Evolutionary conservation across 2,797 vertebrate genomes (phyloP).

Genomic region (Pseudochaenichthys georgianus): DNA sequence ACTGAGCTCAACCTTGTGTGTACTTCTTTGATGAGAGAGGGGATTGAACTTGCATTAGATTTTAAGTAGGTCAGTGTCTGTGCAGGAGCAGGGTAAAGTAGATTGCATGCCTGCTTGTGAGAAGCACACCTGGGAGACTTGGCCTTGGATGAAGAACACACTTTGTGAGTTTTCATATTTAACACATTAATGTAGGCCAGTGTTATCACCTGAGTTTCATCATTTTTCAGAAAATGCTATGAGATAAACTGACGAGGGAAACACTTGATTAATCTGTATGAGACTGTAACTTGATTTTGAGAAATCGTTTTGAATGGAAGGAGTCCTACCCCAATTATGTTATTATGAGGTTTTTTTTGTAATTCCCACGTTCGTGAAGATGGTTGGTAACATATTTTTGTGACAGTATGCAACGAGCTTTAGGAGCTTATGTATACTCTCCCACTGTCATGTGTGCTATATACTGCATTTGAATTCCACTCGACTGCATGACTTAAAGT

Average conservation of each 20-base stretch:
- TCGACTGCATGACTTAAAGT: conserved; percentile 45
- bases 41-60: conserved; percentile 62
- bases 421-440: conserved; percentile 5
- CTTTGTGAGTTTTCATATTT: conserved; percentile 30
- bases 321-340: neutral
- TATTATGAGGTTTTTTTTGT: neutral
- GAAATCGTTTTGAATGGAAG: neutral
- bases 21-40: conserved; percentile 54
- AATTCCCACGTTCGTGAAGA: conserved; percentile 30
- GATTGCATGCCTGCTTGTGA: conserved; percentile 49
- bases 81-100: conserved; percentile 50
- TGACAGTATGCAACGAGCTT: conserved; percentile 9
- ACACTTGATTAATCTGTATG: neutral
- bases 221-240: neutral
- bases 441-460: conserved; percentile 26
- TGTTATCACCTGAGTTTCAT: conserved; percentile 15
- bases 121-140: conserved; percentile 53
- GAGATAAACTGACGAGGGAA: neutral
- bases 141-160: conserved; percentile 48
- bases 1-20: conserved; percentile 65
- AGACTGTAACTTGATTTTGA: neutral
- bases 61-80: conserved; percentile 73
- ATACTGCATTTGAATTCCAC: conserved; percentile 30
- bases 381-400: conserved; percentile 6
- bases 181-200: conserved; percentile 35